Evolutionary conservation across 2,888 invertebrate species (phyloP).

Genomic region (Eupithecia inturbata): DNA sequence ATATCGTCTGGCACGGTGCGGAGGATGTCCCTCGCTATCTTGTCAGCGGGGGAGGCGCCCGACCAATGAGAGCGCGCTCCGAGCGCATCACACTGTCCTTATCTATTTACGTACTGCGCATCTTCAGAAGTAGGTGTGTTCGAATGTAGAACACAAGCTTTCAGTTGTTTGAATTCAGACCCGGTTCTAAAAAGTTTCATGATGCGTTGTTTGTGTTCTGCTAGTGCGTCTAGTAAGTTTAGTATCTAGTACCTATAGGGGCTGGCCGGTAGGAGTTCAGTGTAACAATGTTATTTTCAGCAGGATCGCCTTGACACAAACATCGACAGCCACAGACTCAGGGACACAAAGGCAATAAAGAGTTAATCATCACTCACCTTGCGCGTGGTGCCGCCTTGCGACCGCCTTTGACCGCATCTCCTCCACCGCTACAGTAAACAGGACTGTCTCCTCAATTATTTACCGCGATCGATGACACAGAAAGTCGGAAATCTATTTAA

Average conservation of each 20-base stretch:
- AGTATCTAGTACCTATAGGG: background rate
- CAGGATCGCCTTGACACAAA: constrained; percentile 7
- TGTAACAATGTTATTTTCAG: background rate
- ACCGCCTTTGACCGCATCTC: constrained; percentile 89
- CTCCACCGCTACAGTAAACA: constrained; percentile 63
- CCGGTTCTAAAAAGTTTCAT: background rate
- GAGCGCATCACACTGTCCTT: constrained; percentile 79
- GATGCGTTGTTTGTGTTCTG: constrained; percentile 3
- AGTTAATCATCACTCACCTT: constrained; percentile 81
- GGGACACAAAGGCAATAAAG: constrained; percentile 23
- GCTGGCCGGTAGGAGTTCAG: background rate
- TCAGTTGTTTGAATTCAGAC: constrained; percentile 24
- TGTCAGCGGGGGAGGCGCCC: constrained; percentile 80
- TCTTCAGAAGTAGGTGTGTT: constrained; percentile 49
- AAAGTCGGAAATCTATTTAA: constrained; percentile 45
- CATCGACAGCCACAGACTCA: background rate
- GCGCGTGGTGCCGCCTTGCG: constrained; percentile 87
- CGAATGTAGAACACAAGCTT: constrained; percentile 25
- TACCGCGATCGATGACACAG: constrained; percentile 69
- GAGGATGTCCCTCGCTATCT: constrained; percentile 82
- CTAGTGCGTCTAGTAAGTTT: constrained; percentile 7
- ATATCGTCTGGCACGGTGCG: constrained; percentile 50
- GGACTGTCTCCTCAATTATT: constrained; percentile 67
- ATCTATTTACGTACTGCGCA: constrained; percentile 74
- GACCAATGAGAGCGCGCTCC: constrained; percentile 70